Base-by-base conservation (phyloP, 37 sponge, comb jelly and placozoan genomes). In the Cliona cf. orientalis region DNA sequence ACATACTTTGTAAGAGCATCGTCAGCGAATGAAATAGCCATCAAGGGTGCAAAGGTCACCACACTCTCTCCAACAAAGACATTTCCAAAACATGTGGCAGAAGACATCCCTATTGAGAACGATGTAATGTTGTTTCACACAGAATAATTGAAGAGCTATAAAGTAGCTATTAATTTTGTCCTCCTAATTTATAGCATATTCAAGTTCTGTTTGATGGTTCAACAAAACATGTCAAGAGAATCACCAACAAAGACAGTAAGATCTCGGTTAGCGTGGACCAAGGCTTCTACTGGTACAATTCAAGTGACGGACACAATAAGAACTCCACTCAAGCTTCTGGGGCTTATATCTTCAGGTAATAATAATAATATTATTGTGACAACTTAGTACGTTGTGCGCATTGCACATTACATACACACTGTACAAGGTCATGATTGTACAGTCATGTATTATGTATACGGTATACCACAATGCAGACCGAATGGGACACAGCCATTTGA, bases 321-420 rank as follows among this genome's bases (percentile, higher is more conserved):
- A 85, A 72, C 69, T 63, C 49, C 80, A 73, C 74, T 67, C 90
- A 91, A 75, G 78, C 86, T 32, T 90, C 95, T 42, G 99, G 99
- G 28, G 99, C 99, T 29, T 98, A 98, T 81, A 92, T 98, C 25
- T 97, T 97, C 77, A 66, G 95, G 60, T 59, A 14, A 29, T 6
- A 5, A n/a, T n/a, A n/a, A n/a, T n/a, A n/a, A n/a, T n/a, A n/a
- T n/a, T n/a, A n/a, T n/a, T n/a, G n/a, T n/a, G n/a, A n/a, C n/a
- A n/a, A n/a, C n/a, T n/a, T n/a, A n/a, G n/a, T n/a, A n/a, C n/a
- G n/a, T n/a, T n/a, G n/a, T n/a, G n/a, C n/a, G n/a, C n/a, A n/a
- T n/a, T n/a, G n/a, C n/a, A n/a, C n/a, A n/a, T n/a, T n/a, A n/a
- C n/a, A n/a, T n/a, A n/a, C n/a, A n/a, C n/a, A n/a, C n/a, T n/a